These are phyloP conservation scores for Drosophila flavopinicola DNA, from an alignment of 2,888 invertebrate species.

Conservation along the genomic window DNA sequence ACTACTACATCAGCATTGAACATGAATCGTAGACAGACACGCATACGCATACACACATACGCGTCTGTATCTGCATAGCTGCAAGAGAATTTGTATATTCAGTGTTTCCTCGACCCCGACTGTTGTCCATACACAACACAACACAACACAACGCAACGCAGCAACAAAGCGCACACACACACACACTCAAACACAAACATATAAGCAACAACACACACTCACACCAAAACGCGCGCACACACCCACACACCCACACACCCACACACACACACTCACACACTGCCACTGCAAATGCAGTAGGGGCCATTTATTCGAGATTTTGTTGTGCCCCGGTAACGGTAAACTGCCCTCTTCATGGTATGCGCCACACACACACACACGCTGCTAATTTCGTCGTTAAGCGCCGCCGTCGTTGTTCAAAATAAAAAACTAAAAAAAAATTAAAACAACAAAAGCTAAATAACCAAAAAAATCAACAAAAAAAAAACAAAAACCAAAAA, in stretches of 20 bases:
- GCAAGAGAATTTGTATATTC: conserved; percentile 45
- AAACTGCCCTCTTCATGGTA: conserved; percentile 33
- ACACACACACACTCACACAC: conserved; percentile 1
- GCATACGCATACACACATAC: conserved; percentile 4
- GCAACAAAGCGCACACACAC: no score
- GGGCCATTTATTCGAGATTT: conserved; percentile 41
- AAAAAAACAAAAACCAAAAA: background rate
- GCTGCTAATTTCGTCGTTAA: conserved; percentile 53
- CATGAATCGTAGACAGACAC: conserved; percentile 40
- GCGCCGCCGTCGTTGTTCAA: conserved; percentile 41
- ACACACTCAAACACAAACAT: conserved; percentile 9
- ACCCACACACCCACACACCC: conserved; percentile 4
- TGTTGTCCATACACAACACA: conserved; percentile 2
- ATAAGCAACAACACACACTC: conserved; percentile 7
- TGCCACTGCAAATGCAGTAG: conserved; percentile 19
- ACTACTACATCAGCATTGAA: conserved; percentile 23
- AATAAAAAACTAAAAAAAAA: conserved; percentile 12
- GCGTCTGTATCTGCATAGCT: conserved; percentile 25
- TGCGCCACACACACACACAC: conserved; percentile 15
- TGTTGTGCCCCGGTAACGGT: conserved; percentile 44
- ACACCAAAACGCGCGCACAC: no score
- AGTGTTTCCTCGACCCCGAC: conserved; percentile 33
- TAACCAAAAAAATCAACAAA: conserved; percentile 6
- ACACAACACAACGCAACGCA: no score
- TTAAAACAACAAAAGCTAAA: conserved; percentile 10